Conservation (phyloP, 2,113 vertebrate genomes). For the Apus apus region DNA sequence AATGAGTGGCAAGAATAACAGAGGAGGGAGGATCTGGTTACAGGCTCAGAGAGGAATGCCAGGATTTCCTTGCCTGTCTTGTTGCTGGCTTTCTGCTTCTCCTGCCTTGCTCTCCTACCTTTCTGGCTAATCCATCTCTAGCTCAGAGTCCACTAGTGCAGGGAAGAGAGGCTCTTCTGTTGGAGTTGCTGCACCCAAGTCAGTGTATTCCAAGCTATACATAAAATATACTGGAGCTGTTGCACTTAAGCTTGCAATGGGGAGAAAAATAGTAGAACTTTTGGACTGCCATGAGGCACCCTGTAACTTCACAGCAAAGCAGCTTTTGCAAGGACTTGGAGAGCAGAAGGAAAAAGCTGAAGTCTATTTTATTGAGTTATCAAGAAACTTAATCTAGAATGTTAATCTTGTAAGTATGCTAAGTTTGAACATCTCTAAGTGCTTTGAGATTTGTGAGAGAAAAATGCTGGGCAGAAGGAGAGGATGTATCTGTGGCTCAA, state of each 20-base stretch:
- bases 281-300: neutral
- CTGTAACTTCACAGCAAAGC: neutral
- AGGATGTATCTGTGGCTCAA: constrained; percentile 40
- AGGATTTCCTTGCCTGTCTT: constrained; percentile 7
- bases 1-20: constrained; percentile 17
- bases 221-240: neutral
- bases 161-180: neutral
- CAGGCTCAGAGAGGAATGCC: constrained; percentile 5
- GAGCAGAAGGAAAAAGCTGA: neutral
- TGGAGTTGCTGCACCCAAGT: neutral
- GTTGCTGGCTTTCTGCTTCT: neutral
- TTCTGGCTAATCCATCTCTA: neutral
- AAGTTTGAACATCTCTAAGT: constrained; percentile 35
- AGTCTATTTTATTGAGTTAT: constrained; percentile 9
- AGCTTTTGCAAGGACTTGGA: neutral
- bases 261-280: neutral
- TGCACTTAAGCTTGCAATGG: neutral
- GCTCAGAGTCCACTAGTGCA: neutral
- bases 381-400: constrained; percentile 11
- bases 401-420: neutral
- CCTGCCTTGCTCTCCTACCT: neutral
- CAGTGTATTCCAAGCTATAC: neutral
- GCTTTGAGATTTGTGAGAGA: constrained; percentile 46
- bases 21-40: constrained; percentile 5
- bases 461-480: constrained; percentile 21